These are phyloP conservation scores for Diadumene lineata DNA, from an alignment of 92 coral and sea anemone genomes.

Conservation along the genomic window DNA sequence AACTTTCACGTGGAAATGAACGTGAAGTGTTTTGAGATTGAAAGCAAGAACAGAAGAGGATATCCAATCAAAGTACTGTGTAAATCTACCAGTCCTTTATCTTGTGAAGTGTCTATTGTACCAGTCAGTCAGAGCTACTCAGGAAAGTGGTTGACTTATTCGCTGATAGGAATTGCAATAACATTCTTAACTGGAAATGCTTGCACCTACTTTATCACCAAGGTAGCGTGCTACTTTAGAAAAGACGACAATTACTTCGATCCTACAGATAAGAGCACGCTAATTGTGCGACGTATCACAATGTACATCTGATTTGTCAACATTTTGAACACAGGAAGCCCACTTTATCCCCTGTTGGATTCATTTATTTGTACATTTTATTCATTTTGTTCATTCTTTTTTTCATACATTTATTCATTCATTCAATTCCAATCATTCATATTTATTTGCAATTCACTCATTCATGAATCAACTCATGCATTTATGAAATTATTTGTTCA, in stretches of 20 bases:
- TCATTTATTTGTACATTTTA: not conserved
- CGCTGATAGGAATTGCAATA: not conserved
- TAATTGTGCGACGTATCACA: too few relatives aligned
- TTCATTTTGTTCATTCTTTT: not conserved
- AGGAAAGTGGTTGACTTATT: not conserved
- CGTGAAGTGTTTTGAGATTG: not conserved
- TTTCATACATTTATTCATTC: not conserved
- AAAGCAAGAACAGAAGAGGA: slow-evolving; percentile 13
- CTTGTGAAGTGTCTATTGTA: slow-evolving; percentile 16
- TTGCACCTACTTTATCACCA: slow-evolving; percentile 8
- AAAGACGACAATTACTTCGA: too few relatives aligned
- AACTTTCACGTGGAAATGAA: not conserved
- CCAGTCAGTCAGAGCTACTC: not conserved
- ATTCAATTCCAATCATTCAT: not conserved
- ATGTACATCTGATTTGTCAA: too few relatives aligned
- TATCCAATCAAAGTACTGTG: slow-evolving; percentile 9
- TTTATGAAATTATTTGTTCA: not conserved
- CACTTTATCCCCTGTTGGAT: not conserved
- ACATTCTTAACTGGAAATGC: not conserved
- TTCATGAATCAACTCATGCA: not conserved
- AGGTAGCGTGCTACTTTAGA: not conserved
- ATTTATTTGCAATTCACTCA: not conserved
- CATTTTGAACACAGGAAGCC: not conserved
- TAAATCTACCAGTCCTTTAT: slow-evolving; percentile 5
- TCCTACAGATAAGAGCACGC: too few relatives aligned